phyloP scores from a whole-genome alignment of 2,888 invertebrate genomes.

The Heliconius ethilla region DNA sequence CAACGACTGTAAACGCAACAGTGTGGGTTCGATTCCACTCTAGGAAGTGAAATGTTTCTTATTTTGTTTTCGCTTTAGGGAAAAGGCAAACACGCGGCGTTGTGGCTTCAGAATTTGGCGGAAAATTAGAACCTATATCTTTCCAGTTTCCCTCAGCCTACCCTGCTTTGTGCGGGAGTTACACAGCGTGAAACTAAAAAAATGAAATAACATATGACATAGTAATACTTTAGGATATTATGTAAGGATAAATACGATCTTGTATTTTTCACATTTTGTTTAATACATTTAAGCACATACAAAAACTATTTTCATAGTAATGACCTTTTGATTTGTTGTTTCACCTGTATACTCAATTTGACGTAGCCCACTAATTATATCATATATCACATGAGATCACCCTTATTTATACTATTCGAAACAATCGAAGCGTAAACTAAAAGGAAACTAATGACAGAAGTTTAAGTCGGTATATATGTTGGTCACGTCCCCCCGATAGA shows the following conservation, averaged over 20 bases:
- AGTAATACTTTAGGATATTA: background rate
- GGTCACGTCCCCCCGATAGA: slow-evolving; percentile 53
- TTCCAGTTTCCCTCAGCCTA: no score
- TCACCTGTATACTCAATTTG: background rate
- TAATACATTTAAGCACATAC: background rate
- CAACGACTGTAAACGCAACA: no score
- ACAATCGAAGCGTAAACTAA: slow-evolving; percentile 42
- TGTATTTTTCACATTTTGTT: background rate
- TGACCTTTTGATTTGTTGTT: background rate
- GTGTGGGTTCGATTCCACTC: no score
- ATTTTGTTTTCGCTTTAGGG: no score
- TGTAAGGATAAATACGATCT: background rate
- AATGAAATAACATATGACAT: no score
- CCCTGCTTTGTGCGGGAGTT: no score
- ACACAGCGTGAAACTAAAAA: no score
- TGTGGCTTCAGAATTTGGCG: no score
- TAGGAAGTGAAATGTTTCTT: no score
- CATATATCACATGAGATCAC: slow-evolving; percentile 2
- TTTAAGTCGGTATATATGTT: slow-evolving; percentile 47
- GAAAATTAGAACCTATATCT: no score
- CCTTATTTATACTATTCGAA: slow-evolving; percentile 36
- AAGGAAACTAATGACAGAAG: slow-evolving; percentile 49
- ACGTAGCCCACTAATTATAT: background rate
- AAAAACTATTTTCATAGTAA: background rate
- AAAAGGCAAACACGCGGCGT: no score